phyloP scores from a whole-genome alignment of 2,113 vertebrate genomes.

The Corythoichthys intestinalis region DNA sequence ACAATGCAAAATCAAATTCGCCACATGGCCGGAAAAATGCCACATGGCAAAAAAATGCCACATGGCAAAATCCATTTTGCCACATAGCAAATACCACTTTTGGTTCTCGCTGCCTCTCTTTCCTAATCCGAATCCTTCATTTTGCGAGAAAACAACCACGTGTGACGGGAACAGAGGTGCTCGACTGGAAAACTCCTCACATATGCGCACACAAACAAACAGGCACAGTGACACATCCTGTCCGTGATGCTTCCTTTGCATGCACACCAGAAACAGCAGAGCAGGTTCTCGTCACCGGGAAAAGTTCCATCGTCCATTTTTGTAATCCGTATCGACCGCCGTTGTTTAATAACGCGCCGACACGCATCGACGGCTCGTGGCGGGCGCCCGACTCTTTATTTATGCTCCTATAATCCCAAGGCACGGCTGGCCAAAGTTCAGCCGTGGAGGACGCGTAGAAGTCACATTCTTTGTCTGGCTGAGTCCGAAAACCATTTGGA shows the following conservation, averaged over 20 bases:
- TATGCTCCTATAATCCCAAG: slow-evolving; percentile 60
- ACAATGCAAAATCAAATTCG: no score
- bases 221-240: slow-evolving; percentile 20
- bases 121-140: not conserved
- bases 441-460: slow-evolving; percentile 51
- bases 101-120: no score
- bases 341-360: slow-evolving; percentile 53
- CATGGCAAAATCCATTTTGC: no score
- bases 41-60: no score
- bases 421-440: slow-evolving; percentile 43
- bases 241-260: not conserved
- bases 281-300: not conserved
- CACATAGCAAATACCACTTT: no score
- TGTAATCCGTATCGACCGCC: slow-evolving; percentile 64
- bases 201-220: slow-evolving; percentile 21
- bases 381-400: slow-evolving; percentile 48
- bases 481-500: slow-evolving; percentile 22
- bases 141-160: slow-evolving; percentile 34
- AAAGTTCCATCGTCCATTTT: slow-evolving; percentile 28
- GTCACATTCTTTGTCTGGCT: slow-evolving; percentile 56
- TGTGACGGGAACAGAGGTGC: slow-evolving; percentile 21
- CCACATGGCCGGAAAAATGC: no score
- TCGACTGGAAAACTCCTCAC: slow-evolving; percentile 8
- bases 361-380: slow-evolving; percentile 58
- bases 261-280: not conserved